A percentile compares a stretch with the other conserved stretches of the same genome.
Conservation (phyloP, 2,113 vertebrate species). For the Cyanoderma ruficeps region DNA sequence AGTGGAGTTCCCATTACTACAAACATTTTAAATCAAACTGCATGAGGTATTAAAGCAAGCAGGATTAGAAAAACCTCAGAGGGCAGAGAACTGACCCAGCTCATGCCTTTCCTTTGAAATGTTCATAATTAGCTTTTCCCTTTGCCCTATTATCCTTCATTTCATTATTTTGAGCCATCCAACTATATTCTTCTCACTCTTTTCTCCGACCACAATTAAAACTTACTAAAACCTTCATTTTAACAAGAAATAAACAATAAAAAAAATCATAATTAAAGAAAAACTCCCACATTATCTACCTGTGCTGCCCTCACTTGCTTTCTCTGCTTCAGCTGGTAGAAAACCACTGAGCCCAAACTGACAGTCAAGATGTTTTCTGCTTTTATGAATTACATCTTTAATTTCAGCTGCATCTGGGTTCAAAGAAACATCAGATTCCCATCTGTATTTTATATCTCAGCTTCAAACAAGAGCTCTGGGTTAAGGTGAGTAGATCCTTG, state of each 20-base stretch:
- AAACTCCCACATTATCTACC: background rate
- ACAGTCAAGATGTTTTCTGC: background rate
- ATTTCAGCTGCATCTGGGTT: background rate
- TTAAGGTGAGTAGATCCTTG: background rate
- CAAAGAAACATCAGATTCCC: background rate
- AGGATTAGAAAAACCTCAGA: background rate
- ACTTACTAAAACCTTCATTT: background rate
- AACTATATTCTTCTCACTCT: background rate
- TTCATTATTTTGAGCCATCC: background rate
- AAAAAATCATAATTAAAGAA: background rate
- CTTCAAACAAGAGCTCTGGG: constrained; percentile 1
- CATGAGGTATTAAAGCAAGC: background rate
- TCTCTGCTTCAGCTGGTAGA: background rate
- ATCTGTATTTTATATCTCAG: background rate
- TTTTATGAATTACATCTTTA: background rate
- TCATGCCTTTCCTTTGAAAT: background rate
- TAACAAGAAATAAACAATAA: background rate
- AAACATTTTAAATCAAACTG: background rate
- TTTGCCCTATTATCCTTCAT: background rate
- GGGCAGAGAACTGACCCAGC: background rate
- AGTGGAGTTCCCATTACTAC: background rate
- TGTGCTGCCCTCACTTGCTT: background rate
- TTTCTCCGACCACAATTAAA: background rate
- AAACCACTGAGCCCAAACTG: background rate
- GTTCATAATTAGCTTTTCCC: background rate